A percentile compares a stretch with the other conserved stretches of the same genome.
These are phyloP conservation scores for Cyanoliseus patagonus DNA, from an alignment of 2,113 vertebrate species.

Conservation along the genomic window DNA sequence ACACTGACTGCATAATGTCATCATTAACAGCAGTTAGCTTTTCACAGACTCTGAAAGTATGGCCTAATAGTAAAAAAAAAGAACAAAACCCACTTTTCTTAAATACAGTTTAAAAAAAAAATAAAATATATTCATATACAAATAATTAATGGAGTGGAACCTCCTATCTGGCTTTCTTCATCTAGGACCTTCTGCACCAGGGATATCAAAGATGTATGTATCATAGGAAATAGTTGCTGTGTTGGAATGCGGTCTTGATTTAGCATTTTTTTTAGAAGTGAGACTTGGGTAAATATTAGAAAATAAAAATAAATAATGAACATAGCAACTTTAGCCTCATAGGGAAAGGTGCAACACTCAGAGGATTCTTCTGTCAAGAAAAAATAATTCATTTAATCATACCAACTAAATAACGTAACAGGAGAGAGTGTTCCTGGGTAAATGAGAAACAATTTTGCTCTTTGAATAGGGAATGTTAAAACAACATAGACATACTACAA, in stretches of 20 bases:
- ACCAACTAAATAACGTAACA: conserved; percentile 10
- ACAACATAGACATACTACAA: not conserved
- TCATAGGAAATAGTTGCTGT: not conserved
- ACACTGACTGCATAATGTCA: not conserved
- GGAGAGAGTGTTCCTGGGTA: not conserved
- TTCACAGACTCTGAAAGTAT: not conserved
- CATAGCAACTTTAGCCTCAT: not conserved
- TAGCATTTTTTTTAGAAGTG: not conserved
- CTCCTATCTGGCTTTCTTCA: not conserved
- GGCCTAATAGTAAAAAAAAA: not conserved
- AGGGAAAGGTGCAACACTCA: not conserved
- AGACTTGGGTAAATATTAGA: not conserved
- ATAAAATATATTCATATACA: no score
- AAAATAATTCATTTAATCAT: conserved; percentile 32
- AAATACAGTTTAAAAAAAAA: not conserved
- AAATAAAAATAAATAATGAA: not conserved
- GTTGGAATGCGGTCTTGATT: not conserved
- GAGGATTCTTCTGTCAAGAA: conserved; percentile 6
- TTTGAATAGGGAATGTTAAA: not conserved
- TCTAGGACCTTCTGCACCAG: rapidly evolving
- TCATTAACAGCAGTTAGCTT: not conserved
- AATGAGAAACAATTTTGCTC: not conserved
- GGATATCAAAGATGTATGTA: not conserved
- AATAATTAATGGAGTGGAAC: not conserved
- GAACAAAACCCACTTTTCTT: not conserved